Percentiles rank a stretch among this genome's conserved stretches.
phyloP scores from a whole-genome alignment of 1,140 invertebrate species.

The Drosophila obscura region DNA sequence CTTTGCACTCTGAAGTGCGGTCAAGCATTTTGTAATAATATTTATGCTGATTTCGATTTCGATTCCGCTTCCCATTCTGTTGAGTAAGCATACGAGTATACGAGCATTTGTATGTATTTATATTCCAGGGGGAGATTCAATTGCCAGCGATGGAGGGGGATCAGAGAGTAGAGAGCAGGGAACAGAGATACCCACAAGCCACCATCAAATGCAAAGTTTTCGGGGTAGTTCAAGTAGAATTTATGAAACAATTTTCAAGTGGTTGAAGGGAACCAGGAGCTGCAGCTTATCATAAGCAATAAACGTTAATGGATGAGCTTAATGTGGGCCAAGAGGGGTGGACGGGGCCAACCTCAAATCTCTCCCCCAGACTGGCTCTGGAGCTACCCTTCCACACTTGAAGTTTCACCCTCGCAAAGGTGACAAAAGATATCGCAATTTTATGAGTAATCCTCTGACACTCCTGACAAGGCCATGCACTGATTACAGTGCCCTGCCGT shows the following conservation, averaged over 20 bases:
- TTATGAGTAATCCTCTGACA: conserved; percentile 80
- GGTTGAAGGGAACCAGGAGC: conserved; percentile 1
- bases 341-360: background rate
- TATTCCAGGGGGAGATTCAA: background rate
- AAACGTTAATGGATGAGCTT: conserved; percentile 75
- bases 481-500: conserved; percentile 51
- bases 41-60: conserved; percentile 50
- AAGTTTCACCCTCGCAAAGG: conserved; percentile 62
- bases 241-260: conserved; percentile 23
- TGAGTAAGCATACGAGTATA: conserved; percentile 32
- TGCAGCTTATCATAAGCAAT: conserved; percentile 71
- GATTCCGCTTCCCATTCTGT: conserved; percentile 24
- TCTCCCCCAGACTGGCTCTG: background rate
- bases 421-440: conserved; percentile 82
- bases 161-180: too few relatives aligned
- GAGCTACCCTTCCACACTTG: conserved; percentile 18
- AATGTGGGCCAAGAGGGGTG: conserved; percentile 18
- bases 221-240: conserved; percentile 19
- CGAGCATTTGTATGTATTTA: conserved; percentile 13
- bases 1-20: conserved; percentile 66
- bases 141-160: background rate
- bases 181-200: too few relatives aligned
- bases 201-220: conserved; percentile 17
- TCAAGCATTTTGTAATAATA: conserved; percentile 68
- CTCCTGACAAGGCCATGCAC: conserved; percentile 71